Conservation (phyloP, 2,113 vertebrate species). For the Boulengeromyrus knoepffleri region DNA sequence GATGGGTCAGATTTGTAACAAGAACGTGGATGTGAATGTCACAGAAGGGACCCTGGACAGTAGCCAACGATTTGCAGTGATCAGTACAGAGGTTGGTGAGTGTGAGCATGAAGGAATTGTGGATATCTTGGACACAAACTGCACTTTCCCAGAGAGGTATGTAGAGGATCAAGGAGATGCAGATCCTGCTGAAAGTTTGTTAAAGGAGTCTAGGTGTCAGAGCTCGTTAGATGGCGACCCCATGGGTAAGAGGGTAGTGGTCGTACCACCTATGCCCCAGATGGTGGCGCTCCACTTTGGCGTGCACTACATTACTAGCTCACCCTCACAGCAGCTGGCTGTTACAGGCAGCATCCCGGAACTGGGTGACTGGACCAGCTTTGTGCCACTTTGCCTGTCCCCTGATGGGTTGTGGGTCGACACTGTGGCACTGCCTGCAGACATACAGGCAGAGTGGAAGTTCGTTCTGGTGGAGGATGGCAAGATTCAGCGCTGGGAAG, state of each 20-base stretch:
- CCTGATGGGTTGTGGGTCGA: slow-evolving; percentile 63
- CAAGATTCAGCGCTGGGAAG: slow-evolving; percentile 67
- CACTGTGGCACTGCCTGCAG: slow-evolving; percentile 50
- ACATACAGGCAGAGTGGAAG: slow-evolving; percentile 65
- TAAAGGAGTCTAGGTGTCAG: slow-evolving; percentile 20
- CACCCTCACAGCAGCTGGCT: slow-evolving; percentile 42
- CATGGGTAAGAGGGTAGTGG: slow-evolving; percentile 38
- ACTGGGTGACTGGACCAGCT: slow-evolving; percentile 62
- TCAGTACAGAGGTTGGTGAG: not conserved
- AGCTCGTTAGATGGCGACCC: slow-evolving; percentile 24
- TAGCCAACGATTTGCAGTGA: too few species aligned
- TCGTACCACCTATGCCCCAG: slow-evolving; percentile 43
- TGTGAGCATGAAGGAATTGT: not conserved
- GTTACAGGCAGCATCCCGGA: slow-evolving; percentile 62
- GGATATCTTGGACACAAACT: not conserved
- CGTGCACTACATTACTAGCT: slow-evolving; percentile 61
- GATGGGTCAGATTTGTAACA: not conserved
- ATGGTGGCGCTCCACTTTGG: slow-evolving; percentile 56
- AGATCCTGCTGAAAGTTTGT: too few species aligned
- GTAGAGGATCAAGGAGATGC: not conserved
- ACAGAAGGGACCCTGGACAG: not conserved
- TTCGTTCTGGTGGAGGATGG: slow-evolving; percentile 68
- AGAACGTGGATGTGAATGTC: not conserved
- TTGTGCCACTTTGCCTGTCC: slow-evolving; percentile 44
- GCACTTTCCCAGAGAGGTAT: not conserved